Evolutionary conservation across 2,113 vertebrate species (phyloP).

Genomic region (Aegotheles bennettii): DNA sequence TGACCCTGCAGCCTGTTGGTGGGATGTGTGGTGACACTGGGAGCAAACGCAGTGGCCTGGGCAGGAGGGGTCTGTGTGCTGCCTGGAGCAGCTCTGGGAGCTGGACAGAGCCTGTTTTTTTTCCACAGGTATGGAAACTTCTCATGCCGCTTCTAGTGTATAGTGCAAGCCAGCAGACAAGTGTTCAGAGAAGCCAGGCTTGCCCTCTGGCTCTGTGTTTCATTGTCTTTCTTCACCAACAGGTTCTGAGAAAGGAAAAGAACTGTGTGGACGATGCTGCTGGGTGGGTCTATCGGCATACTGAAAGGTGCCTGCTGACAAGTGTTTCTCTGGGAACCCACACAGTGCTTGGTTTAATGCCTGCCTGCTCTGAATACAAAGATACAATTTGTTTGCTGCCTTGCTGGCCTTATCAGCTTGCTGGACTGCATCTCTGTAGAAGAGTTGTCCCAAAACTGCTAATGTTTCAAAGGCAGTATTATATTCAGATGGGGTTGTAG

Average conservation of each 20-base stretch:
- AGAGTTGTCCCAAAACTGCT: neutral
- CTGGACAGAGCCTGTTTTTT: neutral
- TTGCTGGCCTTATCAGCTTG: neutral
- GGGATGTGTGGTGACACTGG: neutral
- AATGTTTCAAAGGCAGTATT: neutral
- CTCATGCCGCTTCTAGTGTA: accelerated
- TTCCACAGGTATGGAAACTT: neutral
- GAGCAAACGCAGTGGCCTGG: neutral
- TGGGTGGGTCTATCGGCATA: neutral
- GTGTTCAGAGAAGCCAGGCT: neutral
- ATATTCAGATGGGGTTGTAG: neutral
- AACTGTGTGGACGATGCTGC: neutral
- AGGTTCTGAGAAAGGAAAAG: neutral
- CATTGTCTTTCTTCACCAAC: neutral
- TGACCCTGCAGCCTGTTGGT: neutral
- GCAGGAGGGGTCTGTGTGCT: neutral
- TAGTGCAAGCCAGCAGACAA: neutral
- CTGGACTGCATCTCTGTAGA: neutral
- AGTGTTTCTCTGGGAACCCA: neutral
- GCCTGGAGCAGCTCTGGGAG: neutral
- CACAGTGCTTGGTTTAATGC: neutral
- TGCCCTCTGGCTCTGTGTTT: neutral
- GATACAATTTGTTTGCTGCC: neutral
- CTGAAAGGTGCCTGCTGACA: neutral
- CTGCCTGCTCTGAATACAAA: too few species aligned